Evolutionary conservation across 2,888 invertebrate species (phyloP).

Genomic region (Congeria kusceri): DNA sequence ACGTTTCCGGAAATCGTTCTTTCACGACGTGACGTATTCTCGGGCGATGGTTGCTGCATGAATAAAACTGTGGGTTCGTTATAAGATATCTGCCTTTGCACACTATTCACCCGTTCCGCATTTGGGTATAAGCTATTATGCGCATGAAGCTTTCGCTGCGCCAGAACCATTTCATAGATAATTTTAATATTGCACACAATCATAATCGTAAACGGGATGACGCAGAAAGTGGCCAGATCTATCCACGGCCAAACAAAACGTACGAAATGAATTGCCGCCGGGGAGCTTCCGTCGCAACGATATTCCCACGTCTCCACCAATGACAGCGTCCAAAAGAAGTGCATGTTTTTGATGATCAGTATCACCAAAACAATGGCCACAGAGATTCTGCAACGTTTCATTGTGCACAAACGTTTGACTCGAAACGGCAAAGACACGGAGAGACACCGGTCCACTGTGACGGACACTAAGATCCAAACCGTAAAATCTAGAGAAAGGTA

Average conservation of each 20-base stretch:
- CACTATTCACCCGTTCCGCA: too few species aligned
- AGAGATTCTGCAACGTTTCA: slow-evolving; percentile 68
- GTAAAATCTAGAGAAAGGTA: slow-evolving; percentile 78
- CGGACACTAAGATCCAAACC: slow-evolving; percentile 81
- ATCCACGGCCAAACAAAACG: slow-evolving; percentile 75
- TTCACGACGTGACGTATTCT: neutral
- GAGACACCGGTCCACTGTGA: slow-evolving; percentile 81
- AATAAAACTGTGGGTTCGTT: neutral
- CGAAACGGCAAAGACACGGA: slow-evolving; percentile 79
- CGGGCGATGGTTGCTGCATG: neutral
- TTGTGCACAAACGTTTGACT: slow-evolving; percentile 72
- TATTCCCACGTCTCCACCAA: slow-evolving; percentile 51
- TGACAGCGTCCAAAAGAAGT: slow-evolving; percentile 79
- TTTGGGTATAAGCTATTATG: slow-evolving; percentile 23
- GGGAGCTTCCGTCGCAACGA: slow-evolving; percentile 42
- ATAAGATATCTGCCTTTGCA: neutral
- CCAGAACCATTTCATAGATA: slow-evolving; percentile 65
- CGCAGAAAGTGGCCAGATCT: slow-evolving; percentile 73
- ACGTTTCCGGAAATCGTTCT: slow-evolving; percentile 1
- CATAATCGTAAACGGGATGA: slow-evolving; percentile 76
- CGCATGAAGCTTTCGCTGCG: slow-evolving; percentile 52
- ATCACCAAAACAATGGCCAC: slow-evolving; percentile 59
- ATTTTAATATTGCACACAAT: slow-evolving; percentile 73
- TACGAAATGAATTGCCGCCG: slow-evolving; percentile 36
- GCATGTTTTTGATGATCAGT: slow-evolving; percentile 73